Evolutionary conservation across 2,797 vertebrate species (phyloP), one percentile per base, ranked within the genome.

Genomic region (Oreonectes daqikongensis): DNA sequence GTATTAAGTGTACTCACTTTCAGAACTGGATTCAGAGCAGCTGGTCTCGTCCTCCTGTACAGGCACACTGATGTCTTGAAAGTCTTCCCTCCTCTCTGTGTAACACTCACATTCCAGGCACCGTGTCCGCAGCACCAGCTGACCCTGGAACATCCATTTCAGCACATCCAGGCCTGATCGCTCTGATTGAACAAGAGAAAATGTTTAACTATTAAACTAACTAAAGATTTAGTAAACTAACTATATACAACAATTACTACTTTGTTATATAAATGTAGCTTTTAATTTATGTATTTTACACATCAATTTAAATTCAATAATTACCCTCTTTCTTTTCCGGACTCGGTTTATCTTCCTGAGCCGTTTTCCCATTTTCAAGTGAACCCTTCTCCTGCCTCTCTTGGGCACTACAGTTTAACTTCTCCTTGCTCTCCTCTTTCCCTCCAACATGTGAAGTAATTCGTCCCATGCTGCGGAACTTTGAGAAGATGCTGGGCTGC

Each of bases 21-120:
- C 94, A 42, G 94, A 94, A 84, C 89, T 93, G 79, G 95, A 91
- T 2, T 95, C 93, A 0, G 84, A 89, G 87, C 93, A 94, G 81
- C 90, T 87, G 82, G 94, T 88, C 17, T 96, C 94, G 28, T 97
- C 95, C 69, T 99, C 97, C 69, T 98, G 95, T 66, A 99, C 97
- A 0, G 98, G 98, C 50, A 99, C 96, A 0, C 97, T 98, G 90
- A 99, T 98, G 88, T 99, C 95, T 87, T 98, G 97, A 78, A 99
- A 99, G 85, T 97, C 95, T 86, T 99, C 97, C 82, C 95, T 93
- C 84, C 98, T 92, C 82, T 99, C 96, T 0, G 97, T 98, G 89
- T 94, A 96, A 88, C 95, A 95, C 88, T 99, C 98, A 3, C 98
- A 99, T 88, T 99, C 97, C 88, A 99, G 89, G 75, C 98, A 99